Evolutionary conservation across 2,113 vertebrate species (phyloP), one percentile per base, ranked within the genome.

Genomic region (Triplophysa siluroides): DNA sequence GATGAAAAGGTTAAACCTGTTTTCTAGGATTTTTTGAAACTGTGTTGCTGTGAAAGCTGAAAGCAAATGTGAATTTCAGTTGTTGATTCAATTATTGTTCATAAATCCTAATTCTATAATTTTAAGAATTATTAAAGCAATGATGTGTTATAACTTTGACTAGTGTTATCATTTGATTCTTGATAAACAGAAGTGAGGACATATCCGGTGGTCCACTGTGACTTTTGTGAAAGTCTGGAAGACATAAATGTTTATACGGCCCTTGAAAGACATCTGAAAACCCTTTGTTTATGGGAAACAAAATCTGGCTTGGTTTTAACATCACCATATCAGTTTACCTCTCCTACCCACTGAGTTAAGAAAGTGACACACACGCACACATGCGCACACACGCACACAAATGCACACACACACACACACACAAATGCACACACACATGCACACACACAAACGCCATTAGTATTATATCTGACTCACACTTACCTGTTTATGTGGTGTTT

Each of bases 291-390:
- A 81, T 76, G 77, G 64, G 81, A 85, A 81, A 83, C 75, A 62
- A 78, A 83, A 73, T 76, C 81, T 79, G 76, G 33, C 63, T 47
- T 65, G 68, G 70, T 78, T 83, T 85, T 85, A 64, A 76, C 81
- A 79, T 81, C 81, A 76, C 74, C 24, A 38, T 74, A 81, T 85
- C 78, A 61, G 76, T 71, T 79, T 78, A 81, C 67, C 70, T 52
- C 69, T 38, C 43, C 43, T 33, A 24, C 60, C 58, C 50, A 56
- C 60, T 67, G 26, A 50, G 54, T 71, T 71, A 58, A 33, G 41
- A 9, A 63, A 52, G 63, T 76, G 50, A 76, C 29, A 75, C 66
- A 69, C 72, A 85, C 61, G 70, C 72, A 72, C 65, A 78, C 29
- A 24, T 10, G 72, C 72, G 38, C 70, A 75, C 21, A 75, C 67